Conservation (phyloP, 1,140 invertebrate genomes). For the Drosophila carrolli region DNA sequence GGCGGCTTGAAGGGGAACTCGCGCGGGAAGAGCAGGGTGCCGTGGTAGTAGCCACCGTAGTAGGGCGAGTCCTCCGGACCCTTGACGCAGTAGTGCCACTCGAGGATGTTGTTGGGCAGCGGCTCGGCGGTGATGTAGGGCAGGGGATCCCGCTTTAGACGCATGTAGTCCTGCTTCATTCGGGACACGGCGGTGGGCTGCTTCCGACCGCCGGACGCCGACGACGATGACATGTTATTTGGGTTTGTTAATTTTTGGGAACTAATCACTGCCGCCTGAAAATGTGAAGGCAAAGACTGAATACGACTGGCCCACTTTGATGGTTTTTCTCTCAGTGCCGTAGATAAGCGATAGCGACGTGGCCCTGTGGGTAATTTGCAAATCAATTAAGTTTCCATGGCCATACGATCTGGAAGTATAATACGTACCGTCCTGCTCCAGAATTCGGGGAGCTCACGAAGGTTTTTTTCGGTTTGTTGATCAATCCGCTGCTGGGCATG, state of each 20-base stretch:
- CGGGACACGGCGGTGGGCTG: constrained; percentile 91
- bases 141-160: constrained; percentile 97
- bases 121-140: constrained; percentile 91
- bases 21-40: constrained; percentile 97
- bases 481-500: constrained; percentile 5
- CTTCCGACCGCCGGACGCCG: constrained; percentile 67
- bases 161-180: constrained; percentile 97
- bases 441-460: constrained; percentile 23
- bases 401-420: constrained; percentile 2
- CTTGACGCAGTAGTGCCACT: constrained; percentile 91
- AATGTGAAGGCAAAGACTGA: constrained; percentile 7
- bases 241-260: constrained; percentile 36
- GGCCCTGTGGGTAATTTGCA: constrained; percentile 38
- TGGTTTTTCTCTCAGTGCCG: constrained; percentile 14
- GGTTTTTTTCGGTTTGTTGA: constrained; percentile 15
- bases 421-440: constrained; percentile 18
- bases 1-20: constrained; percentile 99
- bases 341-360: constrained; percentile 46
- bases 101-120: constrained; percentile 96
- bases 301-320: background rate
- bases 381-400: constrained; percentile 27
- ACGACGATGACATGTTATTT: constrained; percentile 58
- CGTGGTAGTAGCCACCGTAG: constrained; percentile 98
- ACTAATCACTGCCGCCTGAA: constrained; percentile 13
- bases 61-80: constrained; percentile 97